Percentiles rank a stretch among this genome's conserved stretches.
phyloP scores from a whole-genome alignment of 2,888 invertebrate genomes.

The Chouioia cunea region DNA sequence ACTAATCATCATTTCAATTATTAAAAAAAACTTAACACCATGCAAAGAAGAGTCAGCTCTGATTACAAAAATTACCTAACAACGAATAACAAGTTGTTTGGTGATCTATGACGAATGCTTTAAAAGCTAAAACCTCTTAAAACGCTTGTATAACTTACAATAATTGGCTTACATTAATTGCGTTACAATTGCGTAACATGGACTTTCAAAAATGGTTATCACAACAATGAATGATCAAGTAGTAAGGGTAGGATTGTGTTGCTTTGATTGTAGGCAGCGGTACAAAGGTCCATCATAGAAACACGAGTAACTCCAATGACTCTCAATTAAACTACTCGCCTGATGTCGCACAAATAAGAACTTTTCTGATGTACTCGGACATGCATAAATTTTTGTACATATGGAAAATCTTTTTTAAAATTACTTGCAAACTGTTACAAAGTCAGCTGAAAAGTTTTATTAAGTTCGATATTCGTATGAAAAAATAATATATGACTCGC shows the following conservation, averaged over 20 bases:
- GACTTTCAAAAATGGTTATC: neutral
- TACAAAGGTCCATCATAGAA: slow-evolving; percentile 62
- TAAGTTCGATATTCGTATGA: slow-evolving; percentile 14
- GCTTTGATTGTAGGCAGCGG: slow-evolving; percentile 60
- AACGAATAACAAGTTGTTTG: too few species aligned
- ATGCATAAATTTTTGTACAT: slow-evolving; percentile 13
- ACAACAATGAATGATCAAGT: neutral
- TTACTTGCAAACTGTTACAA: neutral
- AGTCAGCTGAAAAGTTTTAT: neutral
- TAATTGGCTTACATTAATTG: slow-evolving; percentile 28
- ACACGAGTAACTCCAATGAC: slow-evolving; percentile 62
- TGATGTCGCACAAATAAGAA: slow-evolving; percentile 47
- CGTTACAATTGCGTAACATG: neutral
- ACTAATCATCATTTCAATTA: too few species aligned
- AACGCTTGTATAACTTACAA: neutral
- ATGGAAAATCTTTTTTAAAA: neutral
- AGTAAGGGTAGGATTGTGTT: slow-evolving; percentile 44
- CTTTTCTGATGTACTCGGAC: neutral
- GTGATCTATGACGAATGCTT: too few species aligned
- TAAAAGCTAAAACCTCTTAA: too few species aligned
- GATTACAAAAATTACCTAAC: too few species aligned
- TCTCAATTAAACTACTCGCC: slow-evolving; percentile 63
- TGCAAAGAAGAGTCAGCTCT: too few species aligned
- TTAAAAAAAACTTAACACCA: too few species aligned
- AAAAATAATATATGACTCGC: neutral